phyloP scores from a whole-genome alignment of 2,797 vertebrate genomes.

The Hoplostethus mediterraneus region DNA sequence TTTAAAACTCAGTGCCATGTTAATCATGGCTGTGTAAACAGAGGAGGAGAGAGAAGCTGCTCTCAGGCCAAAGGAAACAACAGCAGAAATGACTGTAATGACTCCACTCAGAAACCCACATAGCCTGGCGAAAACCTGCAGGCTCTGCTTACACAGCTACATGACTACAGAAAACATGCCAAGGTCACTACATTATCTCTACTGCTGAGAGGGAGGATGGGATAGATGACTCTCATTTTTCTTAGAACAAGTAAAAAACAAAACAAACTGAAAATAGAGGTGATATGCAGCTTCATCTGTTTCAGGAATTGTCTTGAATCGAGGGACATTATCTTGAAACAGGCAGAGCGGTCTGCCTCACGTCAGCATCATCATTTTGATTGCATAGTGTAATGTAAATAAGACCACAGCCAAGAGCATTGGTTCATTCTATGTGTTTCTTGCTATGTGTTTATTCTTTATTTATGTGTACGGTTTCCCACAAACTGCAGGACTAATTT shows the following conservation, averaged over 20 bases:
- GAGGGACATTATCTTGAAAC: too few relatives aligned
- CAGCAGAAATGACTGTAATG: constrained; percentile 17
- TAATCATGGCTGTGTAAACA: constrained; percentile 37
- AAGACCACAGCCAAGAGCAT: too few relatives aligned
- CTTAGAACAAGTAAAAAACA: background rate
- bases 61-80: constrained; percentile 37
- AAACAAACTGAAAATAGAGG: too few relatives aligned
- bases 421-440: too few relatives aligned
- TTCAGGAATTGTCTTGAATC: too few relatives aligned
- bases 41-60: constrained; percentile 16
- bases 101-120: constrained; percentile 40
- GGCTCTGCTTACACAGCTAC: constrained; percentile 45
- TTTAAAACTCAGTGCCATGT: constrained; percentile 12
- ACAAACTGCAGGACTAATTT: too few relatives aligned
- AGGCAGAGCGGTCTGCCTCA: background rate
- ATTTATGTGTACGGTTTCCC: too few relatives aligned
- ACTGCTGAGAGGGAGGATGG: background rate
- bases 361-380: background rate
- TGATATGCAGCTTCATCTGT: too few relatives aligned
- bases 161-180: constrained; percentile 47
- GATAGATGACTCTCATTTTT: background rate
- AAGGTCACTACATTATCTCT: constrained; percentile 29
- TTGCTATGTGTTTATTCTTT: too few relatives aligned
- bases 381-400: too few relatives aligned
- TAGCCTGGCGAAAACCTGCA: constrained; percentile 6